Evolutionary conservation across 2,113 vertebrate genomes (phyloP).

Genomic region (Micronisus gabar): DNA sequence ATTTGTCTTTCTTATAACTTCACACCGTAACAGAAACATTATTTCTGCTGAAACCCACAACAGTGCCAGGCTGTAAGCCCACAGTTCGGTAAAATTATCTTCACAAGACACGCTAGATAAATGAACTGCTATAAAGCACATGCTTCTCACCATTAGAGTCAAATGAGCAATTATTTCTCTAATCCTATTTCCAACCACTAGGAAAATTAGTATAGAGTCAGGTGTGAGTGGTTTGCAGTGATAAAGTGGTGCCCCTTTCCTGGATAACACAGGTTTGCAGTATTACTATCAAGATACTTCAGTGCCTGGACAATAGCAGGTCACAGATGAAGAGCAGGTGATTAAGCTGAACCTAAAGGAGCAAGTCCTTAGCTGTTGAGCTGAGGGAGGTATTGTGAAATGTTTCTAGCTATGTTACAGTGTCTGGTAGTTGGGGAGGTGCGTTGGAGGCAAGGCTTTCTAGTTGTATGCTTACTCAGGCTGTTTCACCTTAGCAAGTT

Average conservation of each 20-base stretch:
- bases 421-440: not conserved
- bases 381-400: accelerated
- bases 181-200: not conserved
- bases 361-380: not conserved
- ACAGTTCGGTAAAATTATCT: not conserved
- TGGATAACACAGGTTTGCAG: not conserved
- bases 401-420: accelerated
- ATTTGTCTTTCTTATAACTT: not conserved
- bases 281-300: not conserved
- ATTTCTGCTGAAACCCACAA: not conserved
- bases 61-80: not conserved
- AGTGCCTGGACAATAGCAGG: not conserved
- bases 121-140: not conserved
- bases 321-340: not conserved
- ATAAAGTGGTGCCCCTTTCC: not conserved
- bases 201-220: not conserved
- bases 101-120: not conserved
- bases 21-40: not conserved
- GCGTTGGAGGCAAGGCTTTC: not conserved
- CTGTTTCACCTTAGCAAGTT: not conserved
- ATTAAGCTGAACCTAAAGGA: not conserved
- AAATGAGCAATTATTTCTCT: not conserved
- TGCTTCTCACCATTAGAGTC: not conserved
- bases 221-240: not conserved
- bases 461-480: not conserved